Evolutionary conservation across 2,888 invertebrate species (phyloP), one percentile per base, ranked within the genome.

Genomic region (Lithophane semibrunnea): DNA sequence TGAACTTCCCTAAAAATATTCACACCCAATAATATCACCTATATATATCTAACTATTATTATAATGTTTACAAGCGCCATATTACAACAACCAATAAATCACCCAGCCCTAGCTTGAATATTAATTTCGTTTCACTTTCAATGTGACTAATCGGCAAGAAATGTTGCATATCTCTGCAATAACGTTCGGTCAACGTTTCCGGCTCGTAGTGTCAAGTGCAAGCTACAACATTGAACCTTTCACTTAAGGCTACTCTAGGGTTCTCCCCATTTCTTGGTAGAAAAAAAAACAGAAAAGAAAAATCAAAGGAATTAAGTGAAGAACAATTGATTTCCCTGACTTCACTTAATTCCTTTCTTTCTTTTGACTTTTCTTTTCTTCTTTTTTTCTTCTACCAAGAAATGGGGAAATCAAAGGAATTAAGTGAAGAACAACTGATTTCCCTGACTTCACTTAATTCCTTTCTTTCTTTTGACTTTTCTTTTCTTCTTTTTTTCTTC

Each of bases 61-160:
- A 44, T n/a, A 47, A 9, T 56, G 9, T 56, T 47, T n/a, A 66
- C 44, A 49, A 63, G 21, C 75, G 52, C 24, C 63, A 10, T 8
- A n/a, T 52, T 29, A 60, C 29, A 29, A 60, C 16, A 29, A 60
- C 16, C 16, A 21, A 73, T 44, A 61, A 73, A 68, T 72, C 24
- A 65, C 29, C 29, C 13, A 37, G n/a, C 37, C 54, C 47, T 54
- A 16, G 18, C 42, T 49, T 54, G 82, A 75, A 82, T 84, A 68
- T 69, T 79, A 74, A 79, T 79, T 85, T 42, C 12, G 21, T 61
- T 73, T 80, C 68, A 72, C 81, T 83, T 84, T 77, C 64, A 73
- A 64, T 61, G n/a, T 83, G 80, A 84, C 71, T 84, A 84, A 84
- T 76, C 47, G 10, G 21, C n/a, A 4, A 42, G 47, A 82, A 79